These are phyloP conservation scores for Accipiter virgatus DNA, from an alignment of 2,113 vertebrate species.

Conservation along the genomic window DNA sequence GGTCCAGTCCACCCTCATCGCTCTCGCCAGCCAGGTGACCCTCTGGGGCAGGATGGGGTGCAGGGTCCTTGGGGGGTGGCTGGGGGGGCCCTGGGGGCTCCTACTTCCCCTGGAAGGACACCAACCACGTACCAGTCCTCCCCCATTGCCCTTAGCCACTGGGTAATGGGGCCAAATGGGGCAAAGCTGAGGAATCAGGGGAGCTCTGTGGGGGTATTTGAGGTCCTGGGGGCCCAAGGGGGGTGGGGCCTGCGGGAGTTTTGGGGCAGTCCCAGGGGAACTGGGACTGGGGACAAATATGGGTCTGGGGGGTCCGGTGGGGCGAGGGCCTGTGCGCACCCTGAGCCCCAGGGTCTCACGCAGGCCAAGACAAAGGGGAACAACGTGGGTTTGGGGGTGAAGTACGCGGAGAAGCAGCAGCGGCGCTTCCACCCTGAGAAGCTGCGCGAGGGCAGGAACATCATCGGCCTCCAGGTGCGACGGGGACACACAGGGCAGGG, in stretches of 20 bases:
- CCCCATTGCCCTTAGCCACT: too few relatives aligned
- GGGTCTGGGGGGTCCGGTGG: not conserved
- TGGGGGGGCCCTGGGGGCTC: not conserved
- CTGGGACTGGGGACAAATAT: not conserved
- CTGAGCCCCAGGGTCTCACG: not conserved
- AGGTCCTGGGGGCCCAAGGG: not conserved
- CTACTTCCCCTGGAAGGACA: not conserved
- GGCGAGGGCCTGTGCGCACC: not conserved
- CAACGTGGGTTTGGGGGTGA: constrained; percentile 85
- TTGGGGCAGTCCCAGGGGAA: not conserved
- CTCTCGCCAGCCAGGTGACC: constrained; percentile 87
- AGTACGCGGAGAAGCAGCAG: constrained; percentile 89
- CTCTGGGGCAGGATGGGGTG: not conserved
- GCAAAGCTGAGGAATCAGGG: not conserved
- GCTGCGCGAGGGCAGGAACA: constrained; percentile 87
- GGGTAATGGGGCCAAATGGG: too few relatives aligned
- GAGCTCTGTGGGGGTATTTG: not conserved
- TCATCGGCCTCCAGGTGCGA: constrained; percentile 90
- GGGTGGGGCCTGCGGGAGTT: too few relatives aligned
- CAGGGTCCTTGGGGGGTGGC: too few relatives aligned
- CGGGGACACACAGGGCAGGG: not conserved
- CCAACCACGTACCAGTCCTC: too few relatives aligned
- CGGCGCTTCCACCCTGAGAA: constrained; percentile 86
- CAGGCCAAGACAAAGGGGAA: constrained; percentile 94
- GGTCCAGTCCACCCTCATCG: constrained; percentile 89